A percentile compares a stretch with the other conserved stretches of the same genome.
phyloP scores from a whole-genome alignment of 1,140 invertebrate species.

The Drosophila pallidifrons region DNA sequence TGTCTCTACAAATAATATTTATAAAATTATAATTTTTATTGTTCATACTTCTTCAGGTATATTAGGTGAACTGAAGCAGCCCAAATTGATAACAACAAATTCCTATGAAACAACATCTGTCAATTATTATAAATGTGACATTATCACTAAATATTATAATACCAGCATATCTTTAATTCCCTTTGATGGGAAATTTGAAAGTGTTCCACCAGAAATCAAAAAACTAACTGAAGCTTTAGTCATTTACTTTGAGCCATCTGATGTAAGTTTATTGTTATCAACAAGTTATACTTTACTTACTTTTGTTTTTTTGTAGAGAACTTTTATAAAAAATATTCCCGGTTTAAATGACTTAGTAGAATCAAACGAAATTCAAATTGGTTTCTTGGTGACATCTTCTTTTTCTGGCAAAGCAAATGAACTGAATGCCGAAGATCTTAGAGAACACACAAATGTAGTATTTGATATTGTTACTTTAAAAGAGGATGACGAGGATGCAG shows the following conservation, averaged over 20 bases:
- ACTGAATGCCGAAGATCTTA: constrained; percentile 48
- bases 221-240: constrained; percentile 55
- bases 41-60: constrained; percentile 33
- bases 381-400: constrained; percentile 55
- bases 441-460: constrained; percentile 48
- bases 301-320: constrained; percentile 34
- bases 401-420: constrained; percentile 24
- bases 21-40: background rate
- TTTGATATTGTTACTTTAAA: constrained; percentile 60
- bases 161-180: constrained; percentile 54
- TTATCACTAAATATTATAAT: constrained; percentile 60
- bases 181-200: constrained; percentile 56
- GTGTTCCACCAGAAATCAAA: constrained; percentile 49
- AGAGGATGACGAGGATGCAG: constrained; percentile 18
- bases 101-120: constrained; percentile 18
- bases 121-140: constrained; percentile 53
- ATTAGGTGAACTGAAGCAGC: constrained; percentile 54
- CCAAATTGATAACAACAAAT: constrained; percentile 23
- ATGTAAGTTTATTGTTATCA: constrained; percentile 37
- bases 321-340: constrained; percentile 48
- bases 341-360: constrained; percentile 44
- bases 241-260: constrained; percentile 54
- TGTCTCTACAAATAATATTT: background rate
- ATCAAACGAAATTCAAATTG: constrained; percentile 54
- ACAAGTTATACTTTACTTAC: background rate